Conservation (phyloP, 2,113 vertebrate genomes). For the Ptyas mucosa region DNA sequence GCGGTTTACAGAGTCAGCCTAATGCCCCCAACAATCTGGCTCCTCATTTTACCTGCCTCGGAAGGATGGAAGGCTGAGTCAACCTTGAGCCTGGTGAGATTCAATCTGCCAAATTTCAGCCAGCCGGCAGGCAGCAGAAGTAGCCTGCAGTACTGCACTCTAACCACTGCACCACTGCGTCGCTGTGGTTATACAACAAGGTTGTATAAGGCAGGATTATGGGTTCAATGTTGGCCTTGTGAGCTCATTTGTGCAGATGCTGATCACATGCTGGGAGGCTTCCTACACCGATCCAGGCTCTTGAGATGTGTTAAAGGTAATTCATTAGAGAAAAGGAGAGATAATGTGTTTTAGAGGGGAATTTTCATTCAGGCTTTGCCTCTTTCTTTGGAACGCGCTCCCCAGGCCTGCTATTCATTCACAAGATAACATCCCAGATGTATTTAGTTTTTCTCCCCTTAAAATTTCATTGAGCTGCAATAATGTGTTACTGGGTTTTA, state of each 20-base stretch:
- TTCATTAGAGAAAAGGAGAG: not conserved
- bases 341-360: not conserved
- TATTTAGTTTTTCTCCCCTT: not conserved
- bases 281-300: not conserved
- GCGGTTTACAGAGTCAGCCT: too few species aligned
- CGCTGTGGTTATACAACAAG: not conserved
- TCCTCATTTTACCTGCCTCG: too few species aligned
- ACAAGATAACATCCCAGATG: not conserved
- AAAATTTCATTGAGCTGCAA: not conserved
- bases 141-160: too few species aligned
- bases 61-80: too few species aligned
- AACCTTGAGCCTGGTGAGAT: too few species aligned
- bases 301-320: not conserved
- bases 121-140: too few species aligned
- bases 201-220: not conserved
- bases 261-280: not conserved
- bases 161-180: too few species aligned
- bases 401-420: not conserved
- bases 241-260: not conserved
- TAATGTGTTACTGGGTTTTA: not conserved
- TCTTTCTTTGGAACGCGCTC: not conserved
- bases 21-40: too few species aligned
- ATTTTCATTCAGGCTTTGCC: not conserved
- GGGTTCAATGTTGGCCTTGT: not conserved
- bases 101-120: too few species aligned